phyloP scores from a whole-genome alignment of 2,797 vertebrate species.

The Thaleichthys pacificus region DNA sequence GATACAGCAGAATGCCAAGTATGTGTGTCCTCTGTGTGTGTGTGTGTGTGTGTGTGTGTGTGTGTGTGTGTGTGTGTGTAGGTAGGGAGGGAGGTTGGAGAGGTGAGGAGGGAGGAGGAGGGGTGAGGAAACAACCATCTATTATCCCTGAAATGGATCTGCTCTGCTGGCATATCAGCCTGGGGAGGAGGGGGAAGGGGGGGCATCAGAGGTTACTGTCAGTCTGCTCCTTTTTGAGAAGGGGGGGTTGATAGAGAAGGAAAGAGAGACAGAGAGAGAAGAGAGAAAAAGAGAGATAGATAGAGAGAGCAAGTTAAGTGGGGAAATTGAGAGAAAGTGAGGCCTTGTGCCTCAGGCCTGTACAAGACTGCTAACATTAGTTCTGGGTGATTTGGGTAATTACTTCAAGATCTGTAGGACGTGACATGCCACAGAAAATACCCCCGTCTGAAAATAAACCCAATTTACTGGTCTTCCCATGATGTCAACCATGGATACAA shows the following conservation, averaged over 20 bases:
- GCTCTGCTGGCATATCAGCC: neutral
- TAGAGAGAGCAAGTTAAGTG: neutral
- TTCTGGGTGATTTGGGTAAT: constrained; percentile 50
- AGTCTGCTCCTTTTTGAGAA: too few species aligned
- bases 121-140: constrained; percentile 15
- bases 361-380: constrained; percentile 41
- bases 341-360: constrained; percentile 1
- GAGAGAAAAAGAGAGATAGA: constrained; percentile 5
- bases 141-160: constrained; percentile 6
- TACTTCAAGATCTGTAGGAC: constrained; percentile 31
- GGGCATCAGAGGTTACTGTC: neutral
- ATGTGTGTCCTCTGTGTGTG: neutral
- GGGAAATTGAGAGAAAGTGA: constrained; percentile 2
- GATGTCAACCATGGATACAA: constrained; percentile 8
- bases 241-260: neutral
- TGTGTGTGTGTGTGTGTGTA: neutral
- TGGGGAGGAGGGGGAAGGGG: constrained; percentile 23
- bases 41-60: neutral
- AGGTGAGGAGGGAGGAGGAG: neutral
- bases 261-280: neutral
- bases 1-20: constrained; percentile 9
- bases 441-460: neutral
- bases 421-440: constrained; percentile 4
- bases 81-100: neutral
- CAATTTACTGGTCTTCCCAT: neutral